Evolutionary conservation across 2,113 vertebrate species (phyloP), one percentile per base, ranked within the genome.

Genomic region (Gymnorhina tibicen): DNA sequence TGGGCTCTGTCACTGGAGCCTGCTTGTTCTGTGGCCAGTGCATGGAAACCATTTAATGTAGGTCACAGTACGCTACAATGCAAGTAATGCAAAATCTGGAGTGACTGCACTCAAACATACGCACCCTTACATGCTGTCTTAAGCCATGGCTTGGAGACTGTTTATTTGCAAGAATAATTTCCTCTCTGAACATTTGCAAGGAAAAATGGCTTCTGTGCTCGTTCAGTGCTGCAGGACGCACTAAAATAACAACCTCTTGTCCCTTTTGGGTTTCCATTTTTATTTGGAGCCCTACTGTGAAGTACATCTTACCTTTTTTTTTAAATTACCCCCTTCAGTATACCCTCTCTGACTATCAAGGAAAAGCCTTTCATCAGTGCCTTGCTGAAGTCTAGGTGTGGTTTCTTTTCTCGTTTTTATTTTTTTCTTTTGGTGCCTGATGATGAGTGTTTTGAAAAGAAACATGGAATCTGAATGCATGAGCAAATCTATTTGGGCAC

Each of bases 121-220:
- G 20, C 35, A n/a, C 55, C 50, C 35, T 72, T 75, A 87, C 66
- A 73, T 0, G 0, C 55, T 35, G 53, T 76, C 73, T 89, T 79
- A 79, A 93, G 33, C 80, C 58, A 39, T 10, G 21, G 63, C 75
- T 94, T 0, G 0, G 32, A 77, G 72, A 76, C 27, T n/a, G 16
- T 64, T 92, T 75, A 87, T 68, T 70, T 85, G 70, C n/a, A 89
- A 46, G 82, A 85, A 88, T 70, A 85, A 70, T 91, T 94, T 93
- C 30, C 14, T 53, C 50, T 76, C 66, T 69, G 50, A 92, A 35
- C 13, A 23, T 76, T 76, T 94, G 67, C 42, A 87, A 76, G 19
- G 28, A 67, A 85, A 62, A 69, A 0, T 1, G 0, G 46, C 23
- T 94, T 93, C 58, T 87, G 37, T 85, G 62, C 39, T 84, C 30